Base-by-base conservation (phyloP, 2,888 invertebrate species). In the Coecobrya sp. region DNA sequence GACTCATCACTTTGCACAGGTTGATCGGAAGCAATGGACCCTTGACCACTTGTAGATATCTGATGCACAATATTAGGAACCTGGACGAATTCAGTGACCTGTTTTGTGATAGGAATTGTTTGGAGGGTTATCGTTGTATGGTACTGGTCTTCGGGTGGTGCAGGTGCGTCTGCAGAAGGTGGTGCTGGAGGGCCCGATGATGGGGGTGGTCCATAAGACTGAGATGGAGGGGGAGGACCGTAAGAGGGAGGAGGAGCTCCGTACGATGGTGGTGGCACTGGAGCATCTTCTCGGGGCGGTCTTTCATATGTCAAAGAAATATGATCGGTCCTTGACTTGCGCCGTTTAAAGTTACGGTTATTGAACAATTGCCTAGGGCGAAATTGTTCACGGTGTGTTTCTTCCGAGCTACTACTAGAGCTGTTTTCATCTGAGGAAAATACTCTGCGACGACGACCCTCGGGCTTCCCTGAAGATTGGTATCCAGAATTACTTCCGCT, bases 21-120 rank as follows among this genome's bases (percentile, higher is more conserved):
- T 42, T 85, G 89, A 22, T 87, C 89, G 0, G 86, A 27, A 0
- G 70, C 45, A 1, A 86, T 30, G 2, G 59, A 59, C 0, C 82
- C 42, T 27, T 93, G 92, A 36, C 90, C 88, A 36, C 59, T 86
- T 11, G 89, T 22, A 0, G 93, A 92, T 52, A 93, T 89, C 19
- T 91, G 89, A 45, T 94, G 93, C 8, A 93, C 91, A 16, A 94
- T 88, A 30, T 93, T 94, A 16, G 93, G 93, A 11, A 94, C 93
- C 42, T 94, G 93, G 13, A 94, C 93, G 52, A 94, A 93, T 84
- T 94, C 93, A 0, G 93, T 94, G n/a, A 94, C 92, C 79, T 93
- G 93, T 30, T 88, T 92, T 16, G 93, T 94, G 13, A 94, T 82
- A 1, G 93, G 93, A 30, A 94, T 94, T 16, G 93, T 94, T 70